phyloP scores from a whole-genome alignment of 64 coral and sea anemone genomes.

The Trachythela sp. region DNA sequence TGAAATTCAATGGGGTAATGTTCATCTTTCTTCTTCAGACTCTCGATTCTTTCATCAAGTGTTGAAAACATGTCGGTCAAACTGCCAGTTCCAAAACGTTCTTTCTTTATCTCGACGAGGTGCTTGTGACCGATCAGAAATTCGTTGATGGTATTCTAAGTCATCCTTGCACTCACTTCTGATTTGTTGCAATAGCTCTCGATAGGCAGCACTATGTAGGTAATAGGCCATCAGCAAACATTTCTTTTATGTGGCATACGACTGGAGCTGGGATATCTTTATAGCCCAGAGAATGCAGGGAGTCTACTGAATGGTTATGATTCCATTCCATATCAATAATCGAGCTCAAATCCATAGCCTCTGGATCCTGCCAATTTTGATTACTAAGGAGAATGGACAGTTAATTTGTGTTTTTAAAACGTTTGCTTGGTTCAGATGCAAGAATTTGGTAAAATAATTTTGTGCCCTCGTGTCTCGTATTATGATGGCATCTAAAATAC shows the following conservation, averaged over 20 bases:
- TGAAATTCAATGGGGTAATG: background rate
- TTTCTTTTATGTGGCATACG: background rate
- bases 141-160: background rate
- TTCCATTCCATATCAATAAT: no score
- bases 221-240: background rate
- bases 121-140: background rate
- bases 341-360: no score
- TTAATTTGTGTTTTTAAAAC: no score
- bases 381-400: no score
- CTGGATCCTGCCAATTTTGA: no score
- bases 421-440: no score
- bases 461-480: no score
- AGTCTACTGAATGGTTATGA: background rate
- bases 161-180: background rate
- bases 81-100: background rate
- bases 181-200: background rate
- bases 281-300: background rate
- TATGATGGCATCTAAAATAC: no score
- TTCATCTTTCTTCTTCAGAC: background rate
- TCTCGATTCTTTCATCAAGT: background rate
- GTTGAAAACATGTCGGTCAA: background rate
- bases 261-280: background rate
- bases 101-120: background rate
- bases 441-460: no score
- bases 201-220: background rate